Base-by-base conservation (phyloP, 2,888 invertebrate species). In the Scaptomyza polygonia region DNA sequence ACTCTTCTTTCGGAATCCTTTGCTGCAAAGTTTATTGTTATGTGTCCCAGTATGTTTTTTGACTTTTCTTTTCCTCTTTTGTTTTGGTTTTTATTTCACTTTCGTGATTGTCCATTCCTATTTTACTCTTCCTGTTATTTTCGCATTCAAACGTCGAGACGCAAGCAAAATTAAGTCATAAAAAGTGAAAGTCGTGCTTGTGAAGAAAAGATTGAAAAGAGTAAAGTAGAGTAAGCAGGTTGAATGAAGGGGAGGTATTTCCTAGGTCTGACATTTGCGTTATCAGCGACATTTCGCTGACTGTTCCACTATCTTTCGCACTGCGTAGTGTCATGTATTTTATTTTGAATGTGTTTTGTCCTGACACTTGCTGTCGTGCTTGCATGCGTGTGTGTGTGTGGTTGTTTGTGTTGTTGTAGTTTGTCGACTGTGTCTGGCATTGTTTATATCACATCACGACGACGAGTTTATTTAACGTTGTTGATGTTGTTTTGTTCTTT, bases 281-380 rank as follows among this genome's bases (percentile, higher is more conserved):
- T 78, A 79, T 78, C 69, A 72, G 72, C 55, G 57, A 55, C 67
- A 67, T 71, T 71, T 64, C 25, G 14, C 30, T 68, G 12, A 14
- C 14, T 36, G 5, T 34, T 18, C n/a, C n/a, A n/a, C n/a, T 44
- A 14, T 34, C 34, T 42, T n/a, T 34, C 21, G 7, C 36, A 21
- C 5, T 51, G 14, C 40, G 29, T 59, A n/a, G n/a, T n/a, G n/a
- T n/a, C n/a, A 43, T 67, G 25, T 75, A 57, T 75, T 78, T 72
- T 68, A 54, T 63, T 77, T 79, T 72, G 58, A 62, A 75, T 75
- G 68, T 54, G 77, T 72, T 69, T 56, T 69, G 72, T 69, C 70
- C 65, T 77, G 77, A 72, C 77, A 79, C 80, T 77, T 69, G 63
- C 77, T 79, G 80, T 72, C 72, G 65, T 53, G 16, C 55, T 47